phyloP scores from a whole-genome alignment of 35 echinoderm and acorn worm species.

The Hemicentrotus pulcherrimus region DNA sequence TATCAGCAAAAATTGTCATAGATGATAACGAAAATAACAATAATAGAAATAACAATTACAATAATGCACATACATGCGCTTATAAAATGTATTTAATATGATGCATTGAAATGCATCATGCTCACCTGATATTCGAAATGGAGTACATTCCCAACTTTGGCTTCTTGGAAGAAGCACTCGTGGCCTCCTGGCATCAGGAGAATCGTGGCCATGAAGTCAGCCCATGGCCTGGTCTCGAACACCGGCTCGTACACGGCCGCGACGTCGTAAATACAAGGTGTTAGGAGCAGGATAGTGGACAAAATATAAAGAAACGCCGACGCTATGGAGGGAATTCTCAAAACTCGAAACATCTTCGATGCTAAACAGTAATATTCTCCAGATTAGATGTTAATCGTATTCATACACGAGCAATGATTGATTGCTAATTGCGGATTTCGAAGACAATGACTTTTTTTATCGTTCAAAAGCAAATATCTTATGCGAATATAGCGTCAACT shows the following conservation, averaged over 20 bases:
- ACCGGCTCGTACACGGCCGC: background rate
- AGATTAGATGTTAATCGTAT: background rate
- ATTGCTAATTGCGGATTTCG: background rate
- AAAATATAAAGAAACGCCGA: constrained; percentile 12
- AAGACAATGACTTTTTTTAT: background rate
- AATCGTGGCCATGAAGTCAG: constrained; percentile 31
- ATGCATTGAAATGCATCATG: too few species aligned
- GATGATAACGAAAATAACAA: too few species aligned
- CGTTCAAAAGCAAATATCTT: background rate
- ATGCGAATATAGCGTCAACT: background rate
- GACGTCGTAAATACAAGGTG: background rate
- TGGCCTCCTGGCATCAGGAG: constrained; percentile 1
- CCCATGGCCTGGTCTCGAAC: constrained; percentile 32
- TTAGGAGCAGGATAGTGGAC: background rate
- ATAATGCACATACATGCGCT: too few species aligned
- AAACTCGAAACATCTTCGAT: background rate
- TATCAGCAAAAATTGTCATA: too few species aligned
- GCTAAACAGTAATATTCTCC: background rate
- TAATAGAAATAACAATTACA: too few species aligned
- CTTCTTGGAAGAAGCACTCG: constrained; percentile 39
- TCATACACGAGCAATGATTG: background rate
- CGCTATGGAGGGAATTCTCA: background rate
- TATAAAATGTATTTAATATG: too few species aligned
- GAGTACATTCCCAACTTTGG: background rate
- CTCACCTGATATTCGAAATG: constrained; percentile 23